A percentile compares a stretch with the other conserved stretches of the same genome.
phyloP scores from a whole-genome alignment of 2,113 vertebrate genomes.

The Osmerus eperlanus region DNA sequence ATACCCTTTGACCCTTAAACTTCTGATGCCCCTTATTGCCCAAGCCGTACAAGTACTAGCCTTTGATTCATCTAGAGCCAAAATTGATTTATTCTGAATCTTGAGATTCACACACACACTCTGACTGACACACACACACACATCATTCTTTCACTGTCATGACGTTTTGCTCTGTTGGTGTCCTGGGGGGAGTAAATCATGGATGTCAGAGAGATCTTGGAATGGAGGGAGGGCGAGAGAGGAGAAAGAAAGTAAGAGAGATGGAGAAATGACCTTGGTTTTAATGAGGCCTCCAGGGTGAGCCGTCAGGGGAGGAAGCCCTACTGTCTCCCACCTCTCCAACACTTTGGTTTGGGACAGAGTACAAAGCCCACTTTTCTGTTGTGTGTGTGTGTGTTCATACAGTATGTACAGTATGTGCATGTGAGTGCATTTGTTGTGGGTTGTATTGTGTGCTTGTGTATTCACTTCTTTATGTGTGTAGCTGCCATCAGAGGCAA shows the following conservation, averaged over 20 bases:
- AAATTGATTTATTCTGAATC: neutral
- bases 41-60: constrained; percentile 22
- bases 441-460: too few relatives aligned
- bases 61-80: constrained; percentile 14
- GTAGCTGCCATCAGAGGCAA: too few relatives aligned
- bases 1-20: constrained; percentile 19
- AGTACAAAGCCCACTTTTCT: constrained; percentile 1
- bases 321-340: constrained; percentile 24
- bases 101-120: constrained; percentile 4
- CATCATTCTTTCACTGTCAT: constrained; percentile 3
- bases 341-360: constrained; percentile 22
- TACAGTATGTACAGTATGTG: too few relatives aligned
- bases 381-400: neutral
- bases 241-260: constrained; percentile 21
- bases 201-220: constrained; percentile 39
- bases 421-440: too few relatives aligned
- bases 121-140: neutral
- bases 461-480: too few relatives aligned
- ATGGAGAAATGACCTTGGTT: constrained; percentile 53
- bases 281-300: constrained; percentile 64
- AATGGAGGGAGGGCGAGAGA: constrained; percentile 17
- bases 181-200: constrained; percentile 46
- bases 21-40: constrained; percentile 11
- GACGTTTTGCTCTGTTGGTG: constrained; percentile 4
- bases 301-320: constrained; percentile 19